These are phyloP conservation scores for Xenotilapia caudafasciata DNA, from an alignment of 2,113 vertebrate species.

Conservation along the genomic window DNA sequence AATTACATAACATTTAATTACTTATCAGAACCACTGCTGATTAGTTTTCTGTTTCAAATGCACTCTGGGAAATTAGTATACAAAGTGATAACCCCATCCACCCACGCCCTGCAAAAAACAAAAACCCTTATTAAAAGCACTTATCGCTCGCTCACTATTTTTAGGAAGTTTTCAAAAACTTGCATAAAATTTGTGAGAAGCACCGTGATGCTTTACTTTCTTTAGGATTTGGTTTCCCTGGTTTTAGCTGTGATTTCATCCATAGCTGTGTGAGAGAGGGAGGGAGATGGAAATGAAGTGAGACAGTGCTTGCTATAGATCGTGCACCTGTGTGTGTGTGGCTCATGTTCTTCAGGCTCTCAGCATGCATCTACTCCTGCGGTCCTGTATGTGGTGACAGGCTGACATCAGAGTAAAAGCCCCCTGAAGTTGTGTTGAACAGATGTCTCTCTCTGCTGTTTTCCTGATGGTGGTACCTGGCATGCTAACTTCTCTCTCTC, in stretches of 20 bases:
- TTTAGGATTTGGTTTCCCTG: neutral
- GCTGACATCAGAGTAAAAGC: constrained; percentile 60
- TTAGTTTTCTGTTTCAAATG: neutral
- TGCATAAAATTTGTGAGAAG: neutral
- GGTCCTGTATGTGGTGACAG: constrained; percentile 54
- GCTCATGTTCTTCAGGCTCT: neutral
- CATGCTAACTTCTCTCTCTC: neutral
- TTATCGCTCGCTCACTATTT: neutral
- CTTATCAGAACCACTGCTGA: neutral
- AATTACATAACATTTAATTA: neutral
- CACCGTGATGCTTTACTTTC: neutral
- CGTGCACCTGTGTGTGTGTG: neutral
- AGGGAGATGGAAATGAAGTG: neutral
- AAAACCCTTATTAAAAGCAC: neutral
- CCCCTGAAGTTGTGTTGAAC: constrained; percentile 56
- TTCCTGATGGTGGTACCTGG: constrained; percentile 11
- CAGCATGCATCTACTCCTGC: constrained; percentile 25
- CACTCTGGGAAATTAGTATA: neutral
- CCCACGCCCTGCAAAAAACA: neutral
- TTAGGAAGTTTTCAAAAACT: neutral
- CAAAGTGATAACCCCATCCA: neutral
- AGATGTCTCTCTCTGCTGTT: constrained; percentile 51
- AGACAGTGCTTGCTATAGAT: neutral
- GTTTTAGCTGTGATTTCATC: neutral
- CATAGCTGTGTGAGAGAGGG: neutral